Base-by-base conservation (phyloP, 2,888 invertebrate species). In the Bombyx huttoni region DNA sequence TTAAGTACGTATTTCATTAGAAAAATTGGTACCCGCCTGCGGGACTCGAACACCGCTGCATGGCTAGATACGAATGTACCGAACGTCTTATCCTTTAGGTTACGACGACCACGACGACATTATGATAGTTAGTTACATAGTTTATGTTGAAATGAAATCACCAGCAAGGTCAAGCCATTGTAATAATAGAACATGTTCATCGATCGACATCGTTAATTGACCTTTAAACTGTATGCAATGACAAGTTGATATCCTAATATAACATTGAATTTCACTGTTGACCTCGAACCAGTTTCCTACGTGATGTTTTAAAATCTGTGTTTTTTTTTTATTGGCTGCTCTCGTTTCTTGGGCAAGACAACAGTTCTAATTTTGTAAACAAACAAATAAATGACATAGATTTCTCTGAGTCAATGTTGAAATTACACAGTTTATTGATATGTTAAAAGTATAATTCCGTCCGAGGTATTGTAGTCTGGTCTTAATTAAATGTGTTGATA, bases 401-500 rank as follows among this genome's bases (percentile, higher is more conserved):
- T 52, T 54, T 52, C 52, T 47, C 34, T 46, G n/a, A n/a, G n/a
- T 35, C 34, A 33, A 47, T 34, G 52, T 10, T 40, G 40, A 40
- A 7, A 40, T 40, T 8, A 40, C 40, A 40, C 40, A 40, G 40
- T 3, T 6, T 12, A 40, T 6, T 8, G 3, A 12, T 40, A 40
- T 8, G 40, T 40, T 40, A 7, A 40, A 40, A 12, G 40, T 40
- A 40, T 6, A 40, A 7, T 40, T 46, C 48, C 14, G 49, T 49
- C 48, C 33, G 45, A 46, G 48, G n/a, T 52, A 52, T 46, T 45
- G 47, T 40, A 51, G 35, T 8, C 9, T 52, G 49, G 34, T 51
- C 51, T 52, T 51, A 33, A 47, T 40, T 52, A 14, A 49, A 55
- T 61, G 46, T 46, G 46, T 34, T 3, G 40, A 12, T 5, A 40